Evolutionary conservation across 2,888 invertebrate genomes (phyloP).

Genomic region (Mimas tiliae): DNA sequence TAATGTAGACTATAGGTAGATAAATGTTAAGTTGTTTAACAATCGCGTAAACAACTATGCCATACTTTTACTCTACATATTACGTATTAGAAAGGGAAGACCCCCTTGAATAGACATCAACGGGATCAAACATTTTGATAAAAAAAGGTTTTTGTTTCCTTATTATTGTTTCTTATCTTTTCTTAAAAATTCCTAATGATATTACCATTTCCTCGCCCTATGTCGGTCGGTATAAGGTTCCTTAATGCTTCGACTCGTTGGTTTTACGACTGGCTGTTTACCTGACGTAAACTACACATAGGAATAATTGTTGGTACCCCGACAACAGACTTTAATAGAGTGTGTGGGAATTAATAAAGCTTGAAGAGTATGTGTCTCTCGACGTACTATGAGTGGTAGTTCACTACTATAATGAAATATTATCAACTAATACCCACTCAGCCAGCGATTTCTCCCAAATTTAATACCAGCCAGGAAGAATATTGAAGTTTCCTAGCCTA

Average conservation of each 20-base stretch:
- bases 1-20: background rate
- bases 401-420: background rate
- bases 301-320: background rate
- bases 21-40: background rate
- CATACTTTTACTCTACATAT: constrained; percentile 19
- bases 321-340: background rate
- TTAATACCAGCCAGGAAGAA: background rate
- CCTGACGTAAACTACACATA: background rate
- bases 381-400: background rate
- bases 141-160: background rate
- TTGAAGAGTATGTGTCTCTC: background rate
- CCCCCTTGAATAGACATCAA: constrained; percentile 68
- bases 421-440: background rate
- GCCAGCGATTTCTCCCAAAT: background rate
- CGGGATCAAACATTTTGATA: constrained; percentile 42
- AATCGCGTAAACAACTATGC: background rate
- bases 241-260: background rate
- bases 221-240: background rate
- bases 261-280: background rate
- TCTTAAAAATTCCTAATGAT: background rate
- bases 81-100: constrained; percentile 33
- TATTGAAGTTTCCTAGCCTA: background rate
- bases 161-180: background rate
- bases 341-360: background rate
- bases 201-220: background rate